A percentile compares a stretch with the other conserved stretches of the same genome.
Evolutionary conservation across 92 coral and sea anemone species (phyloP).

Genomic region (Desmophyllum pertusum): DNA sequence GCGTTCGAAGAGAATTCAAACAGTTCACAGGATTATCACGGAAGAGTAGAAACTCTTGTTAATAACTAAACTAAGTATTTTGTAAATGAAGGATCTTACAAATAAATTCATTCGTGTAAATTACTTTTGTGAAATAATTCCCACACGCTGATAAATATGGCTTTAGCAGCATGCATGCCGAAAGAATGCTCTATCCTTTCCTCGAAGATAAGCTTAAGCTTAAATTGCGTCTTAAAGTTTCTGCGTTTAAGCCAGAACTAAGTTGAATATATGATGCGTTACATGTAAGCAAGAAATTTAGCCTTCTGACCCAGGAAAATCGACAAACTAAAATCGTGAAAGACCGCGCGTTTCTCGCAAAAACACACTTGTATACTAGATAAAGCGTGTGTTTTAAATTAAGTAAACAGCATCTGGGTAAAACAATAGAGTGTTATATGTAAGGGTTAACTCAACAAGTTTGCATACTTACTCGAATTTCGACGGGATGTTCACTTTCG

Average conservation of each 20-base stretch:
- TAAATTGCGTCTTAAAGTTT: background rate
- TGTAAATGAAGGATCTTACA: conserved; percentile 10
- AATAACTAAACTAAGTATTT: conserved; percentile 6
- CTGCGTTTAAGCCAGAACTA: background rate
- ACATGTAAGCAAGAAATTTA: background rate
- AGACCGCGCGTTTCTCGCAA: background rate
- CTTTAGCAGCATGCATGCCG: conserved; percentile 9
- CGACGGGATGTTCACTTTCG: conserved; percentile 83
- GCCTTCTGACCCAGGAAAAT: background rate
- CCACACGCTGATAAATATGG: conserved; percentile 27
- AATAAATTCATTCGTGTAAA: conserved; percentile 25
- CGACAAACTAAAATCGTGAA: background rate
- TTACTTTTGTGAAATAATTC: conserved; percentile 27
- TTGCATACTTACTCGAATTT: conserved; percentile 74
- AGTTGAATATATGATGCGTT: background rate
- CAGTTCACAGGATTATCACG: background rate
- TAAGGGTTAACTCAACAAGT: conserved; percentile 37
- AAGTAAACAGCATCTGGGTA: conserved; percentile 28
- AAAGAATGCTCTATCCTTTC: background rate
- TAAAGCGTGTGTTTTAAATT: background rate
- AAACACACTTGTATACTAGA: background rate
- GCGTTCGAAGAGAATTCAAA: conserved; percentile 17
- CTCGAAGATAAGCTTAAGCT: background rate
- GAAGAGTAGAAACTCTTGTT: background rate
- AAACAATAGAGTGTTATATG: conserved; percentile 10